Conservation (phyloP, 2,888 invertebrate genomes). For the Trissonchulus sp. region DNA sequence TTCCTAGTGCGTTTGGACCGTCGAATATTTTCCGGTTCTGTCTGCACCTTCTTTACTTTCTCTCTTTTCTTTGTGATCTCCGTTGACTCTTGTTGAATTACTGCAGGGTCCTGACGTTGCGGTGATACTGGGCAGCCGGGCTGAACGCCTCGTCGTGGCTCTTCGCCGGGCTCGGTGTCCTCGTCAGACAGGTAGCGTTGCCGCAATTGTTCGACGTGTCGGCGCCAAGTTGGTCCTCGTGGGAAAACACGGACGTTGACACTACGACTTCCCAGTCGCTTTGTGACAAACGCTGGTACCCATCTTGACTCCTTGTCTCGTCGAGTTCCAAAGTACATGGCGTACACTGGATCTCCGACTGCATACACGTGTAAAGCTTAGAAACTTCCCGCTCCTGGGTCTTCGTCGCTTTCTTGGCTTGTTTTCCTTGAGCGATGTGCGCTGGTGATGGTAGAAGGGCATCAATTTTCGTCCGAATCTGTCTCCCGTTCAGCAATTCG, state of each 20-base stretch:
- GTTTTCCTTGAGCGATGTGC: constrained; percentile 29
- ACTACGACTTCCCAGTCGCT: constrained; percentile 17
- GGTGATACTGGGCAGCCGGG: too few relatives aligned
- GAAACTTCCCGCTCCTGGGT: neutral
- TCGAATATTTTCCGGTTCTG: too few relatives aligned
- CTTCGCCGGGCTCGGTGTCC: too few relatives aligned
- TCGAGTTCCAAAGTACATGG: constrained; percentile 28
- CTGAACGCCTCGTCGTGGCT: too few relatives aligned
- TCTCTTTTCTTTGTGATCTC: too few relatives aligned
- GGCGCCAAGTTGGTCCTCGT: too few relatives aligned
- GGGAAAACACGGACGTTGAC: constrained; percentile 30
- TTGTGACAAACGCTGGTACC: constrained; percentile 28
- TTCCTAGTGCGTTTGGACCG: too few relatives aligned
- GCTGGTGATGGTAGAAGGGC: constrained; percentile 24
- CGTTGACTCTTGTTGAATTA: too few relatives aligned
- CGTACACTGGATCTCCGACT: neutral
- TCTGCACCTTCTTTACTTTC: too few relatives aligned
- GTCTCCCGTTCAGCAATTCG: constrained; percentile 28
- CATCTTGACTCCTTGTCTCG: constrained; percentile 26
- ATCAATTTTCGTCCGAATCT: constrained; percentile 25
- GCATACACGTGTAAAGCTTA: neutral
- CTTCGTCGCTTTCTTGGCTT: constrained; percentile 16
- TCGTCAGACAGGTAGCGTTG: too few relatives aligned
- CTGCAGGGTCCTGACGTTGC: too few relatives aligned
- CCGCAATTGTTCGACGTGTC: too few relatives aligned